A percentile compares a stretch with the other conserved stretches of the same genome.
Evolutionary conservation across 1,140 invertebrate genomes (phyloP).

Genomic region (Drosophila murphyi): DNA sequence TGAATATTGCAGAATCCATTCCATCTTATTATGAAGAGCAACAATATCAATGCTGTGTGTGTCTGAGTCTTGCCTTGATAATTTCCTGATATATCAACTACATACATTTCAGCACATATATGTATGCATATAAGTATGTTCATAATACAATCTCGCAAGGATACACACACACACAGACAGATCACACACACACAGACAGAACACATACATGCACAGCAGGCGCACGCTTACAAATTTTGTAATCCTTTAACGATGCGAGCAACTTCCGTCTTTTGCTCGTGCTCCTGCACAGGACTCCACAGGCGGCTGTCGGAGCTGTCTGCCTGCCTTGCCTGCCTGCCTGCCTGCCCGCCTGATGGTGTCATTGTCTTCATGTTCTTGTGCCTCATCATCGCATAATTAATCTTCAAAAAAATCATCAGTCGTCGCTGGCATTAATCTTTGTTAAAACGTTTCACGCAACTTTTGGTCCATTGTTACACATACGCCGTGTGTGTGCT

Average conservation of each 20-base stretch:
- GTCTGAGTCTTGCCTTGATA: conserved; percentile 36
- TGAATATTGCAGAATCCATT: conserved; percentile 1
- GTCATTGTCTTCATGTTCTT: conserved; percentile 70
- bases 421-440: conserved; percentile 83
- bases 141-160: conserved; percentile 10
- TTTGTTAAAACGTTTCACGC: conserved; percentile 84
- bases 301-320: conserved; percentile 2
- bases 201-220: conserved; percentile 44
- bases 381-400: conserved; percentile 84
- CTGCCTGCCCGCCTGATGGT: conserved; percentile 36
- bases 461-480: conserved; percentile 83
- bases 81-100: conserved; percentile 54
- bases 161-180: not conserved
- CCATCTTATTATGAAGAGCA: conserved; percentile 4
- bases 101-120: conserved; percentile 30
- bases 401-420: conserved; percentile 84
- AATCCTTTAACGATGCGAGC: conserved; percentile 78
- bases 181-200: not conserved
- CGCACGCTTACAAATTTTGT: conserved; percentile 79
- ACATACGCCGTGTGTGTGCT: conserved; percentile 70
- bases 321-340: conserved; percentile 11
- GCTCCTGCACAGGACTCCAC: conserved; percentile 56
- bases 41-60: not conserved
- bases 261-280: conserved; percentile 65
- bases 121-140: conserved; percentile 3